Percentiles rank a stretch among this genome's conserved stretches.
Evolutionary conservation across 2,888 invertebrate genomes (phyloP).

Genomic region (Quadroppia sp.): DNA sequence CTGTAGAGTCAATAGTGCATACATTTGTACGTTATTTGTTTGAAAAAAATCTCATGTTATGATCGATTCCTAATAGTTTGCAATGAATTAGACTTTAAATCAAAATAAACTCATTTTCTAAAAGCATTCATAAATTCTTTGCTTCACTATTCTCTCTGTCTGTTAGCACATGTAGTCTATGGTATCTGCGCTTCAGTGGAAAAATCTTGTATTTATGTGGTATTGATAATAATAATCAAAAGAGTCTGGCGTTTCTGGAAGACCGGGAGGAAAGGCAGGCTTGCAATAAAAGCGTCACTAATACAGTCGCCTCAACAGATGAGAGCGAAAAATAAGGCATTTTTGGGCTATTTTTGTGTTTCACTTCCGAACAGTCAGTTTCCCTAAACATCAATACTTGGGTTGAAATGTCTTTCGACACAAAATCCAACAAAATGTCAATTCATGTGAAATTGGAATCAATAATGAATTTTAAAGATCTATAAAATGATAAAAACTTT

Average conservation of each 20-base stretch:
- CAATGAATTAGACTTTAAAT: not conserved
- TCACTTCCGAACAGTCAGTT: conserved; percentile 7
- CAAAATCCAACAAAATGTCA: not conserved
- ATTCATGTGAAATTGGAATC: no score
- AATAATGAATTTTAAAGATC: no score
- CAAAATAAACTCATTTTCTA: not conserved
- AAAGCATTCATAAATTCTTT: not conserved
- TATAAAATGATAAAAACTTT: no score
- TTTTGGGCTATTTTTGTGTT: conserved; percentile 18
- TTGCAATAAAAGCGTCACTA: conserved; percentile 13
- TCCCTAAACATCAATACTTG: not conserved
- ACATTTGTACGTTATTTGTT: no score
- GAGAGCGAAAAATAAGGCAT: not conserved
- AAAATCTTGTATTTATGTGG: not conserved
- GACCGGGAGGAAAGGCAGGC: not conserved
- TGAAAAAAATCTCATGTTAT: no score
- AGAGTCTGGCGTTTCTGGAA: conserved; percentile 5
- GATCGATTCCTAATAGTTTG: not conserved
- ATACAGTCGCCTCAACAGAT: not conserved
- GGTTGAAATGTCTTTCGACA: not conserved
- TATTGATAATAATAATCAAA: not conserved
- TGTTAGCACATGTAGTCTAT: not conserved
- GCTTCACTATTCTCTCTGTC: not conserved
- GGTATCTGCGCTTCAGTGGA: not conserved
- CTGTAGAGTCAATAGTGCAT: no score